Evolutionary conservation across 2,113 vertebrate genomes (phyloP).

Genomic region (Upupa epops): DNA sequence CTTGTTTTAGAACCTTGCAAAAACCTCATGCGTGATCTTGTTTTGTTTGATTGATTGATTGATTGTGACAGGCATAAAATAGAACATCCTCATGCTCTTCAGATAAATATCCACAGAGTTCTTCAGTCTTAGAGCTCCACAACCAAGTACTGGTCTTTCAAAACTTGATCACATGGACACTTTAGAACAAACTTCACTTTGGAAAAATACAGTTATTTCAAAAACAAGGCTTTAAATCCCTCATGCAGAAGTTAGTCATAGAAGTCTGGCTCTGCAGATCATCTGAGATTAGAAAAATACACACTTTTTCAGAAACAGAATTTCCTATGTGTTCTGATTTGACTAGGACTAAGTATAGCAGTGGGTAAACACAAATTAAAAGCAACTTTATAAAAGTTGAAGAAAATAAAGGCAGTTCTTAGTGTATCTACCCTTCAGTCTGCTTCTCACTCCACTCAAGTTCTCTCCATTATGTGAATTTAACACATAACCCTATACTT

Average conservation of each 20-base stretch:
- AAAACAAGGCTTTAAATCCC: not conserved
- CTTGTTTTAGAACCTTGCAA: not conserved
- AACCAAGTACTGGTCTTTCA: not conserved
- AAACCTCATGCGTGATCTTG: not conserved
- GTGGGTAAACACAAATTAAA: not conserved
- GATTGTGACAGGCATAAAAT: not conserved
- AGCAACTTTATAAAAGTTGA: not conserved
- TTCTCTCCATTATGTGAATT: not conserved
- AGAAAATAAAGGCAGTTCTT: not conserved
- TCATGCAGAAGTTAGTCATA: not conserved
- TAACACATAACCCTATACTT: not conserved
- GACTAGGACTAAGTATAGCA: not conserved
- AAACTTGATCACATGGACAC: not conserved
- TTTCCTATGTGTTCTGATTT: not conserved
- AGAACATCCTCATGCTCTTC: not conserved
- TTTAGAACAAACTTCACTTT: not conserved
- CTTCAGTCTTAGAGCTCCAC: not conserved
- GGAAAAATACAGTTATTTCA: not conserved
- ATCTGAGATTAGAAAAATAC: not conserved
- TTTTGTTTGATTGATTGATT: not conserved
- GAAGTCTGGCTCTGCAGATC: not conserved
- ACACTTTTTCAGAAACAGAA: not conserved
- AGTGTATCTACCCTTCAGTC: not conserved
- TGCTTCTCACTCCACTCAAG: not conserved
- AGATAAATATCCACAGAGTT: not conserved